Evolutionary conservation across 2,888 invertebrate species (phyloP).

Genomic region (Diarsia rubi): DNA sequence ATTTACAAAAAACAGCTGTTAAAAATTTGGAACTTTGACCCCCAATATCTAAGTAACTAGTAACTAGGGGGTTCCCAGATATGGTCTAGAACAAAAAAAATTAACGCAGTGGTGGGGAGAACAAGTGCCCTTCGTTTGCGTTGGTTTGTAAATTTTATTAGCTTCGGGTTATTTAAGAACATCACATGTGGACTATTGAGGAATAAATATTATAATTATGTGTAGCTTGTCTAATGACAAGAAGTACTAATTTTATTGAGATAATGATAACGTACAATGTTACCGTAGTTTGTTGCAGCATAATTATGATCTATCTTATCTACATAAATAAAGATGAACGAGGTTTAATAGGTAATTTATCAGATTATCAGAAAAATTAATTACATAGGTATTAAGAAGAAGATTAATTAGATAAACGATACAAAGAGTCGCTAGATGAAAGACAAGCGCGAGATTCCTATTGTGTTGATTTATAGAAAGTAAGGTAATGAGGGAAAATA

Average conservation of each 20-base stretch:
- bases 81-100: too few species aligned
- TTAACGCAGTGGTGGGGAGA: too few species aligned
- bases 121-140: too few species aligned
- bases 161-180: too few species aligned
- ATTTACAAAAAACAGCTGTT: too few species aligned
- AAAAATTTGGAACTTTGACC: too few species aligned
- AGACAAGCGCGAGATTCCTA: neutral
- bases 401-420: neutral
- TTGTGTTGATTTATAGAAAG: neutral
- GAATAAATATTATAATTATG: neutral
- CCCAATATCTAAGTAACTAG: too few species aligned
- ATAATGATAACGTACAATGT: conserved; percentile 8
- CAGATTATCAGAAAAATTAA: neutral
- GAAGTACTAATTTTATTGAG: neutral
- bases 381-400: neutral
- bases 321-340: neutral
- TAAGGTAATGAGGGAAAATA: neutral
- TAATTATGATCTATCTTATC: too few species aligned
- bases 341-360: neutral
- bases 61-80: too few species aligned
- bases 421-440: neutral
- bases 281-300: neutral
- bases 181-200: too few species aligned
- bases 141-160: too few species aligned
- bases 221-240: neutral